phyloP scores from a whole-genome alignment of 1,140 invertebrate species.

The Pemphigus obesinymphae region DNA sequence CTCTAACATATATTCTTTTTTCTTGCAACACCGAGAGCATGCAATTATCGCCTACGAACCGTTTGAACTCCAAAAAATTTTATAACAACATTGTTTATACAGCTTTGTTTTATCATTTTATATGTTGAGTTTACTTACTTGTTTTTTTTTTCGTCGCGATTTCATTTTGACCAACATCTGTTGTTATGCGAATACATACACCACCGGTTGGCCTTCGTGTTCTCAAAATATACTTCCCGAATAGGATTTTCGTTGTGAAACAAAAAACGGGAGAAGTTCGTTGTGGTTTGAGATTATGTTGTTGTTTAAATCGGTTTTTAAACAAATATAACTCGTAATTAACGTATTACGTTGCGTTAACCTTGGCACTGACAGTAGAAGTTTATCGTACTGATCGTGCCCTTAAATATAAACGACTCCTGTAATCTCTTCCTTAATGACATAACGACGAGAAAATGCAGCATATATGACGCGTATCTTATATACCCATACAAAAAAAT shows the following conservation, averaged over 20 bases:
- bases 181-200: not conserved
- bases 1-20: no score
- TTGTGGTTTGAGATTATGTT: not conserved
- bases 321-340: not conserved
- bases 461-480: not conserved
- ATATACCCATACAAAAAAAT: not conserved
- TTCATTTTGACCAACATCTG: not conserved
- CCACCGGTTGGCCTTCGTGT: not conserved
- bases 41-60: not conserved
- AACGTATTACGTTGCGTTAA: constrained; percentile 8
- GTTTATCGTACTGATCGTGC: not conserved
- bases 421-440: constrained; percentile 20
- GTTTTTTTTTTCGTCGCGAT: no score
- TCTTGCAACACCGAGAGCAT: not conserved
- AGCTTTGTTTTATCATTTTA: no score
- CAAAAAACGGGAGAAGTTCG: not conserved
- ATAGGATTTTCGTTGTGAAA: not conserved
- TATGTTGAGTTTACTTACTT: no score
- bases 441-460: constrained; percentile 7
- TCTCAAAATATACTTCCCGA: not conserved
- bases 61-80: constrained; percentile 7
- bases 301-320: not conserved
- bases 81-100: no score
- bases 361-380: constrained; percentile 32
- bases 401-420: constrained; percentile 3